These are phyloP conservation scores for Fringilla coelebs DNA, from an alignment of 2,797 vertebrate species.

Conservation along the genomic window DNA sequence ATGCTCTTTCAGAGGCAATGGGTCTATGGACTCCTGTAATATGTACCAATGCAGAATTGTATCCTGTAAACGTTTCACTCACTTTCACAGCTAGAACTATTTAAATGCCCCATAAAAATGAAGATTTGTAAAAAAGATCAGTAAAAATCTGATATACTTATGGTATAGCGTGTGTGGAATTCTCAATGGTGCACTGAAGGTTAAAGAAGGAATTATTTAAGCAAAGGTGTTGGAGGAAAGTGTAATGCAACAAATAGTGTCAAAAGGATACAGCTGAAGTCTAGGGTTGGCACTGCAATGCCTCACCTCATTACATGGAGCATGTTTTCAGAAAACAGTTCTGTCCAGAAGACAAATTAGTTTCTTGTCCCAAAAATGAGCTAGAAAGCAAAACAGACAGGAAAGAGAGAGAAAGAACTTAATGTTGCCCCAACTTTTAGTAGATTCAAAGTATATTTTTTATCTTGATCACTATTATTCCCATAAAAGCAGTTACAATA, in stretches of 20 bases:
- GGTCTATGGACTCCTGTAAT: not conserved
- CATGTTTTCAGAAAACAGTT: slow-evolving; percentile 16
- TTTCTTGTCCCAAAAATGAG: not conserved
- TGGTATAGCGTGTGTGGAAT: not conserved
- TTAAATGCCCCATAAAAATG: not conserved
- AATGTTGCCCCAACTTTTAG: not conserved
- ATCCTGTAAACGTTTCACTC: not conserved
- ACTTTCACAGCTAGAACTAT: not conserved
- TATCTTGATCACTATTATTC: not conserved
- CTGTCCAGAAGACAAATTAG: slow-evolving; percentile 39
- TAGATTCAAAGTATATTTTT: not conserved
- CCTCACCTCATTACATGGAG: not conserved
- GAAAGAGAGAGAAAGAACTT: not conserved
- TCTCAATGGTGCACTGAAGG: not conserved
- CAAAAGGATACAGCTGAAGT: not conserved
- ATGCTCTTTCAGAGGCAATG: not conserved
- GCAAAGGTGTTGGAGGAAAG: not conserved
- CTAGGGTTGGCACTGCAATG: not conserved
- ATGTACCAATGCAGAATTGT: not conserved
- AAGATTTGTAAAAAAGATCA: not conserved
- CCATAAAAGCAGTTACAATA: slow-evolving; percentile 14
- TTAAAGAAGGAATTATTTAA: not conserved
- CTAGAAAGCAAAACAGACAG: not conserved
- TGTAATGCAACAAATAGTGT: not conserved
- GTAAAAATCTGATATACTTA: too few species aligned